phyloP scores from a whole-genome alignment of 1,140 invertebrate species.

The Drosophila malerkotliana region DNA sequence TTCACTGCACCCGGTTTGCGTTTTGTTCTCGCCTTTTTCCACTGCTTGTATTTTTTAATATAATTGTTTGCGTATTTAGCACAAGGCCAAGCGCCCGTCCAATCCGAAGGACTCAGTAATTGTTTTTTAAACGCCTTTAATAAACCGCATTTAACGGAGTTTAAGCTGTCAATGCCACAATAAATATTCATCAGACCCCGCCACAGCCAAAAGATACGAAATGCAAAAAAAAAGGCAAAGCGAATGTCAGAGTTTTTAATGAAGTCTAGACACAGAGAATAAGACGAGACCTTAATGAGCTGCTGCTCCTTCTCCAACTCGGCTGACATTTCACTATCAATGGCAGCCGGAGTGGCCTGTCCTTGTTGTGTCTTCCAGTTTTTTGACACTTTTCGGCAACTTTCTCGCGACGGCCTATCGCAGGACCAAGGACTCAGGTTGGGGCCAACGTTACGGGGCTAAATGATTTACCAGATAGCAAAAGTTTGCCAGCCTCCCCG shows the following conservation, averaged over 20 bases:
- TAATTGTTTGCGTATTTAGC: constrained; percentile 70
- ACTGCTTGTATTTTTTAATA: constrained; percentile 47
- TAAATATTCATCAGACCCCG: constrained; percentile 58
- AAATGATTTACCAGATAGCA: constrained; percentile 70
- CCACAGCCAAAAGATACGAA: not conserved
- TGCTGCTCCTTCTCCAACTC: constrained; percentile 26
- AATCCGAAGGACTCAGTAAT: constrained; percentile 51
- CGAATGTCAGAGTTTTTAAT: constrained; percentile 56
- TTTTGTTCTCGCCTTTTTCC: constrained; percentile 17
- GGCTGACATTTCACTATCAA: constrained; percentile 56
- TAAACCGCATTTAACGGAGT: constrained; percentile 45
- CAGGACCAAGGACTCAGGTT: constrained; percentile 34
- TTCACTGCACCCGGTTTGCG: not conserved
- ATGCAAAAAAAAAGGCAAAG: constrained; percentile 17
- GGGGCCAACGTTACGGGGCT: constrained; percentile 33
- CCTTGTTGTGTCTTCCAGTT: constrained; percentile 47
- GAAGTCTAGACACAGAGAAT: constrained; percentile 70
- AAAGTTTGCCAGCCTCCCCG: constrained; percentile 49
- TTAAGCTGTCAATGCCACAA: constrained; percentile 70
- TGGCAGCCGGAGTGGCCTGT: constrained; percentile 18
- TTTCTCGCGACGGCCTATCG: constrained; percentile 39
- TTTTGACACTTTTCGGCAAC: constrained; percentile 71
- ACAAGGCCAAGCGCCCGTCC: constrained; percentile 48
- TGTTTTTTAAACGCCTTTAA: constrained; percentile 67
- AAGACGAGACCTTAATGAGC: constrained; percentile 58